phyloP scores from a whole-genome alignment of 2,888 invertebrate genomes.

The Scaptomyza reducta region DNA sequence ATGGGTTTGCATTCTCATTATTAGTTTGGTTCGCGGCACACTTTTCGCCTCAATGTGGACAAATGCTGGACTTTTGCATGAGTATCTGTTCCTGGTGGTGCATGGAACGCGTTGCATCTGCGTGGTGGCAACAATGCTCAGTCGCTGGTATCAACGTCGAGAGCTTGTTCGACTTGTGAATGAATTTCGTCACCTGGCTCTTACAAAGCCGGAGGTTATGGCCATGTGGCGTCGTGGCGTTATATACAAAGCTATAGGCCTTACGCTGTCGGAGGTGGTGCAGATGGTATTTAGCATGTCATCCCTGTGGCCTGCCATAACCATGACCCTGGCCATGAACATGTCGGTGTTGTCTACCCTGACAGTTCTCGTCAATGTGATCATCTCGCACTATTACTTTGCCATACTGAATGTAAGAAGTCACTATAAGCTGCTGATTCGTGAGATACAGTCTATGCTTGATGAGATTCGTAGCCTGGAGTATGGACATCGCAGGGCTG shows the following conservation, averaged over 20 bases:
- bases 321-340: background rate
- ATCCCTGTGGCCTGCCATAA: background rate
- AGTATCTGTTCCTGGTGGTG: conserved; percentile 46
- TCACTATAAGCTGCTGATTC: conserved; percentile 43
- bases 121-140: conserved; percentile 38
- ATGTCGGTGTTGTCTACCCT: conserved; percentile 1
- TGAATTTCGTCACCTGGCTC: conserved; percentile 23
- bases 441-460: conserved; percentile 39
- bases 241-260: conserved; percentile 23
- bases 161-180: conserved; percentile 40
- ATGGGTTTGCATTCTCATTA: conserved; percentile 2
- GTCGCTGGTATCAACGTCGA: conserved; percentile 46
- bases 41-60: background rate
- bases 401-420: conserved; percentile 27
- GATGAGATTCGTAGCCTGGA: conserved; percentile 24
- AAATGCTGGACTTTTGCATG: conserved; percentile 28
- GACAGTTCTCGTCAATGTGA: conserved; percentile 41
- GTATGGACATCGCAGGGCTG: conserved; percentile 28
- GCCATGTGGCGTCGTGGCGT: conserved; percentile 26
- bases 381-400: conserved; percentile 47
- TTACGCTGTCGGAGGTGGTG: conserved; percentile 1
- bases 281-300: conserved; percentile 16
- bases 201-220: conserved; percentile 25
- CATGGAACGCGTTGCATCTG: conserved; percentile 21
- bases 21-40: background rate